Base-by-base conservation (phyloP, 2,113 vertebrate genomes). In the Pomatorhinus ruficollis region DNA sequence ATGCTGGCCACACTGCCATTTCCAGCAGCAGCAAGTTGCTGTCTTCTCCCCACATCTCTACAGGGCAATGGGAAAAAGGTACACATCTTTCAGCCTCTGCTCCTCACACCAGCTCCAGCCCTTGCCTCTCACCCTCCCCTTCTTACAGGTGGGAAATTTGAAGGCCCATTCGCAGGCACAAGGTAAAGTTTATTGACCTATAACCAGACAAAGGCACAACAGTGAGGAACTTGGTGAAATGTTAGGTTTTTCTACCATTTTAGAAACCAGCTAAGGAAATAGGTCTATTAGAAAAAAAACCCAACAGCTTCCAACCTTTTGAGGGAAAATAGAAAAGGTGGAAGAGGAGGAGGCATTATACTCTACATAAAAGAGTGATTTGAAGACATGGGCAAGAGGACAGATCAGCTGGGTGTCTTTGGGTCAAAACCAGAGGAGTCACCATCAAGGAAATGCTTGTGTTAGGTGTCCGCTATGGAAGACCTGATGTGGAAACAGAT, bases 161-260 rank as follows among this genome's bases (percentile, higher is more conserved):
- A 76, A 89, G 35, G 49, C 35, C 23, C 10, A 11, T n/a, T 28
- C 15, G 18, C 35, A 37, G 35, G n/a, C 45, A 60, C 0, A 0
- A 50, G 39, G 50, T n/a, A 25, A 79, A 83, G 7, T 40, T 69
- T 80, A 83, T 22, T 47, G 40, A 56, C 15, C 25, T 80, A 14
- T 44, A 78, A 28, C 37, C 42, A 72, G 50, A 17, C 12, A 86
- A 86, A 86, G 30, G 61, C 20, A 54, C 15, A 50, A 47, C 30
- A 59, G 52, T 3, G 10, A 18, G 20, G 17, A 68, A 88, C 20
- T 25, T 1, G 0, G 23, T 52, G 33, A 86, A 71, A 89, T 1
- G 1, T 13, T 45, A 15, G 8, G 1, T 0, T 1, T 11, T 64
- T 63, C 44, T 68, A 5, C 44, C 1, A 40, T 63, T 71, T 88